Percentiles rank a stretch among this genome's conserved stretches.
phyloP scores from a whole-genome alignment of 2,888 invertebrate species.

The Machimus rusticus region DNA sequence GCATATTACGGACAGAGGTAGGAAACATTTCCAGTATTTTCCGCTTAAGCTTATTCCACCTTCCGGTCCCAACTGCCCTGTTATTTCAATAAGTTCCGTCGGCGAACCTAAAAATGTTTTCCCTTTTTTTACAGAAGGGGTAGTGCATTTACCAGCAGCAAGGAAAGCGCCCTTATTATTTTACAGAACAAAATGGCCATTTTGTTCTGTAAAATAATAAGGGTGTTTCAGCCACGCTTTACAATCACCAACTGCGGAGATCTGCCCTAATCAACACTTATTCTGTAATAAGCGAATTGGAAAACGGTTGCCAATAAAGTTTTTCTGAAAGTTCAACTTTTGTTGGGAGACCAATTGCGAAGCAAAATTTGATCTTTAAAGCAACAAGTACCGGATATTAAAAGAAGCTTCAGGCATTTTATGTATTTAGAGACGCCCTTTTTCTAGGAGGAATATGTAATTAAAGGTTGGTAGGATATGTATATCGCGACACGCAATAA shows the following conservation, averaged over 20 bases:
- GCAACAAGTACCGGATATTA: not conserved
- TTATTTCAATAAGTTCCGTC: not conserved
- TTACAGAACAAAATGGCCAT: not conserved
- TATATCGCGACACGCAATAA: not conserved
- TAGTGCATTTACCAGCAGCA: not conserved
- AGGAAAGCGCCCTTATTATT: not conserved
- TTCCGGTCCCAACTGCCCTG: not conserved
- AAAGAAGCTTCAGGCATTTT: not conserved
- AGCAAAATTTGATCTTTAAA: not conserved
- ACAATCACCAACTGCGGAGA: not conserved
- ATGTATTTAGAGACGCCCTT: not conserved
- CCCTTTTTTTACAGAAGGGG: not conserved
- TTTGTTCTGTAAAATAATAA: too few species aligned
- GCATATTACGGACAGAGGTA: constrained; percentile 1
- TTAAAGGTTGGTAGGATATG: not conserved
- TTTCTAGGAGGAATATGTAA: not conserved
- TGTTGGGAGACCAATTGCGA: not conserved
- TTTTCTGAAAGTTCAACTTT: not conserved
- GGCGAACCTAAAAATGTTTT: not conserved
- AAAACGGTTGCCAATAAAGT: not conserved
- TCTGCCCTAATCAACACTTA: not conserved
- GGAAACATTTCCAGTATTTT: not conserved
- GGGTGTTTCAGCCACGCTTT: not conserved
- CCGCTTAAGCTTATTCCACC: not conserved
- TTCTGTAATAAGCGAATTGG: not conserved